phyloP scores from a whole-genome alignment of 2,797 vertebrate species.

The Megaceryle alcyon region DNA sequence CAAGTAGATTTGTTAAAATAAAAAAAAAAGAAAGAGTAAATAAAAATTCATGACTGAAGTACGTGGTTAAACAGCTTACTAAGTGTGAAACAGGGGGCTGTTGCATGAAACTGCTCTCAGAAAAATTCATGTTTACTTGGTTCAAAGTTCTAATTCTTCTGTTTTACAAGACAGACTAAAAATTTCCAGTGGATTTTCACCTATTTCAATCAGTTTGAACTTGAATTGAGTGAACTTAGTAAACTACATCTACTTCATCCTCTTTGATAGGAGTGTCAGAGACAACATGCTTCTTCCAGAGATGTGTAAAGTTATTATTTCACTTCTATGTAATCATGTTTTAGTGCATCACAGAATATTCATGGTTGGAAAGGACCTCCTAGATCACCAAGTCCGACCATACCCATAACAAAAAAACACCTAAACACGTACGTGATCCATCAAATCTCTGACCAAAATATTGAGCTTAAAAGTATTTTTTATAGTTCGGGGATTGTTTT shows the following conservation, averaged over 20 bases:
- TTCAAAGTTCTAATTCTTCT: not conserved
- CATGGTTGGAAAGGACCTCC: too few relatives aligned
- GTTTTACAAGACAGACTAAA: not conserved
- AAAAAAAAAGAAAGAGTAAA: not conserved
- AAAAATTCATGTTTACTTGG: rapidly evolving
- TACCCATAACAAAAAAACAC: too few relatives aligned
- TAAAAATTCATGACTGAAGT: not conserved
- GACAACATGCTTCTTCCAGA: not conserved
- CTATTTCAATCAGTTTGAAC: not conserved
- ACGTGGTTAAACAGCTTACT: not conserved
- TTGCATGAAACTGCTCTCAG: not conserved
- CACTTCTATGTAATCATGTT: not conserved
- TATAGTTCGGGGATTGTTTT: not conserved
- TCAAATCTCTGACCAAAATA: not conserved
- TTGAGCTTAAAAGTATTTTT: not conserved
- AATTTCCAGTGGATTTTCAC: not conserved
- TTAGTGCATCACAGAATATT: not conserved
- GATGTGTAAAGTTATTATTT: not conserved
- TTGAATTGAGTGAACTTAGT: not conserved
- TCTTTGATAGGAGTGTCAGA: not conserved
- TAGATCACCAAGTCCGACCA: too few relatives aligned
- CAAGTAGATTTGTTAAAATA: not conserved
- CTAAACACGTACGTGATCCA: not conserved
- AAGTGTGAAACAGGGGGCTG: not conserved
- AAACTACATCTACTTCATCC: not conserved